These are phyloP conservation scores for Listronotus oregonensis DNA, from an alignment of 1,140 invertebrate species.

Conservation along the genomic window DNA sequence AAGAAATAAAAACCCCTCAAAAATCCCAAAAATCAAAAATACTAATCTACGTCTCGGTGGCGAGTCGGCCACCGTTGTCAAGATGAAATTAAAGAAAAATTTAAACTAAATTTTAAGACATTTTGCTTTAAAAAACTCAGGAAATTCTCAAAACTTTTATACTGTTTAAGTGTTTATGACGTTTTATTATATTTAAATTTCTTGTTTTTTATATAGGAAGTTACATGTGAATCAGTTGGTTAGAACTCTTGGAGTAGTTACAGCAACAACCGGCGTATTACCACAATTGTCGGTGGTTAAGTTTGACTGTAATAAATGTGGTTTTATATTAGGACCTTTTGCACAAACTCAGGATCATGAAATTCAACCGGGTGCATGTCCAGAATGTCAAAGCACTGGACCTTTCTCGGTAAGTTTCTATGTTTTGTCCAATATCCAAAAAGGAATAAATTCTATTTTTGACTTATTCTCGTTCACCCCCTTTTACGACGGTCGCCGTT, in stretches of 20 bases:
- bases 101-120: no score
- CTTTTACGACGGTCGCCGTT: neutral
- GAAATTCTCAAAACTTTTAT: no score
- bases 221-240: conserved; percentile 94
- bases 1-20: no score
- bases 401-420: conserved; percentile 90
- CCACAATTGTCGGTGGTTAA: conserved; percentile 96
- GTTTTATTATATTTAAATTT: no score
- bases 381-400: conserved; percentile 95
- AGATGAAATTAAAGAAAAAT: no score
- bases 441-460: no score
- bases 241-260: conserved; percentile 95
- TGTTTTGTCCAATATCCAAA: no score
- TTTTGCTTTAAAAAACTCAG: no score
- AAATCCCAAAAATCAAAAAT: no score
- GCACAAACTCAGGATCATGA: conserved; percentile 92
- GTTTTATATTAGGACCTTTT: conserved; percentile 94
- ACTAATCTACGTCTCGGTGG: no score
- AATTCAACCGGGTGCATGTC: conserved; percentile 94
- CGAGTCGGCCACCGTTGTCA: no score
- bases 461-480: neutral
- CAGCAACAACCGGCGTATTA: conserved; percentile 91
- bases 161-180: no score
- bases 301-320: conserved; percentile 97
- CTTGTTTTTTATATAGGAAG: conserved; percentile 67